These are phyloP conservation scores for Apocrypta bakeri DNA, from an alignment of 1,140 invertebrate genomes.

Conservation along the genomic window DNA sequence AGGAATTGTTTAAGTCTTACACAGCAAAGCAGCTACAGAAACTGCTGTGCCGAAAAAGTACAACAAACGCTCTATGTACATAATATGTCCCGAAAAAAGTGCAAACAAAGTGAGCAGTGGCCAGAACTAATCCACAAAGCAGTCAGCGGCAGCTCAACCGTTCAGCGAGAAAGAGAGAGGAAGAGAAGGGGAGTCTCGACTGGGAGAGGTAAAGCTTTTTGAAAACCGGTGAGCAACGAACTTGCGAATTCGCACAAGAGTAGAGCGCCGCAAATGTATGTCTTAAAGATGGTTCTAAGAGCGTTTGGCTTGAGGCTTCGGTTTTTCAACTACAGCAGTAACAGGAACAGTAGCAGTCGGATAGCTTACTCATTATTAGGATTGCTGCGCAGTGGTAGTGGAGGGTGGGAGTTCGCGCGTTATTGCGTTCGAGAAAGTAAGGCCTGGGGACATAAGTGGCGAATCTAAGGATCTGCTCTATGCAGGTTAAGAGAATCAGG, in stretches of 20 bases:
- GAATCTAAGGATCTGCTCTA: neutral
- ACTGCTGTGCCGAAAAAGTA: neutral
- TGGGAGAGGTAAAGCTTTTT: neutral
- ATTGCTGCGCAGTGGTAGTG: slow-evolving; percentile 22
- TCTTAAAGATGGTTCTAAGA: slow-evolving; percentile 4
- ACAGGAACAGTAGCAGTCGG: neutral
- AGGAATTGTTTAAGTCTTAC: too few species aligned
- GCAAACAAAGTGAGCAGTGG: neutral
- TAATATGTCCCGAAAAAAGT: neutral
- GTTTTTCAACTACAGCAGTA: slow-evolving; percentile 18
- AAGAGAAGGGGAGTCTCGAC: too few species aligned
- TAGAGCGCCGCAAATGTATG: neutral
- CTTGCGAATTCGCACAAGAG: neutral
- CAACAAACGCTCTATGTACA: neutral
- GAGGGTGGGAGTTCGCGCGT: neutral
- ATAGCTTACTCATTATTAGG: slow-evolving; percentile 47
- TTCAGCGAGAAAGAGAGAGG: neutral
- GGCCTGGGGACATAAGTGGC: slow-evolving; percentile 5
- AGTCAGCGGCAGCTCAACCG: neutral
- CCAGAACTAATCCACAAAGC: neutral
- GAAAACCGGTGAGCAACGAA: neutral
- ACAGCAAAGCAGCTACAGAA: too few species aligned
- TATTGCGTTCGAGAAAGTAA: slow-evolving; percentile 11
- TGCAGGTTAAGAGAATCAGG: slow-evolving; percentile 31
- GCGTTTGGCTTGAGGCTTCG: slow-evolving; percentile 23